phyloP scores from a whole-genome alignment of 2,113 vertebrate genomes.

The Laterallus jamaicensis region DNA sequence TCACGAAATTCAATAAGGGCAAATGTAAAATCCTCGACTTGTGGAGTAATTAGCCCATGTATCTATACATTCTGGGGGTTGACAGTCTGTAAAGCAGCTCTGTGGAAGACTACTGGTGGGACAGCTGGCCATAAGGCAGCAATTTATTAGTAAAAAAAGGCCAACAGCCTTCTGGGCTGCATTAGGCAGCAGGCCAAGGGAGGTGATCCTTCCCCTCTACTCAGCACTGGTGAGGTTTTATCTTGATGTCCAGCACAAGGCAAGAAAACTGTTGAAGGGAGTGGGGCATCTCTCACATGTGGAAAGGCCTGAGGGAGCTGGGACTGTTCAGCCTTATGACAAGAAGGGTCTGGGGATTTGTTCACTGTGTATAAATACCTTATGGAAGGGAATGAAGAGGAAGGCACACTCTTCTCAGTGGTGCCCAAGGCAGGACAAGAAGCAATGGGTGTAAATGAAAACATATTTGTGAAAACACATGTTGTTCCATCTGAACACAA shows the following conservation, averaged over 20 bases:
- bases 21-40: background rate
- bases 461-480: background rate
- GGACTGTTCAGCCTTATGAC: background rate
- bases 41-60: background rate
- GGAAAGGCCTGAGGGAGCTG: background rate
- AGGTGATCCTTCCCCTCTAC: background rate
- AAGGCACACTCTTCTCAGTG: background rate
- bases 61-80: accelerated
- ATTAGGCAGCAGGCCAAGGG: background rate
- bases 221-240: background rate
- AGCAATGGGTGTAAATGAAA: background rate
- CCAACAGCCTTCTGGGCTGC: background rate
- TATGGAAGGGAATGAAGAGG: background rate
- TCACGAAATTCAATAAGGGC: background rate
- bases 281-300: background rate
- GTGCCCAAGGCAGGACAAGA: background rate
- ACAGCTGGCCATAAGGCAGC: background rate
- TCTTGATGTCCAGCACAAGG: background rate
- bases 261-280: background rate
- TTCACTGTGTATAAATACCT: background rate
- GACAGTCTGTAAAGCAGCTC: background rate
- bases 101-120: background rate
- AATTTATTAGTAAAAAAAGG: background rate
- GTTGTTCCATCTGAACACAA: background rate
- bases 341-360: background rate